Conservation (phyloP, 92 coral and sea anemone species). For the Anthopleura xanthogrammica region DNA sequence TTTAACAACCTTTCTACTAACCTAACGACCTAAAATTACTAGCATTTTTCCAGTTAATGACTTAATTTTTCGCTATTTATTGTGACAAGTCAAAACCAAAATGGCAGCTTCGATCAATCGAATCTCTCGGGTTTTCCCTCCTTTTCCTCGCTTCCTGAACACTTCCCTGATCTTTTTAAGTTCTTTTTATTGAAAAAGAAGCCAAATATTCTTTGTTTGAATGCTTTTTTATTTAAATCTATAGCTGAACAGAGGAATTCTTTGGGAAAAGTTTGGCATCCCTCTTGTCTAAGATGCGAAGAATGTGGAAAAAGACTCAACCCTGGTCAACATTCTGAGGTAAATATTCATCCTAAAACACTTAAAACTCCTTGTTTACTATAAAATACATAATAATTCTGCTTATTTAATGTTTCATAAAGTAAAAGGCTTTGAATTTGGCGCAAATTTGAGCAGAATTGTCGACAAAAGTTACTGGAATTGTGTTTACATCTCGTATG, state of each 20-base stretch:
- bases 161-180: background rate
- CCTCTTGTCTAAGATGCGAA: conserved; percentile 90
- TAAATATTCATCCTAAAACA: background rate
- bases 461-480: background rate
- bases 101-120: background rate
- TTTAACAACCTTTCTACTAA: background rate
- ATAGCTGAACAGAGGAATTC: conserved; percentile 95
- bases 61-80: conserved; percentile 6
- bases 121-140: background rate
- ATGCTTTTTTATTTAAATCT: background rate
- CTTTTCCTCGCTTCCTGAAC: background rate
- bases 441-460: background rate
- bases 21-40: background rate
- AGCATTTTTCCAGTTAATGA: background rate
- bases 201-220: background rate
- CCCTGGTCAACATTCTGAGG: conserved; percentile 99
- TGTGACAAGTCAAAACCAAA: background rate
- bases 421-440: background rate
- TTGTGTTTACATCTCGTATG: background rate
- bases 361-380: background rate
- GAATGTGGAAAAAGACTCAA: conserved; percentile 96
- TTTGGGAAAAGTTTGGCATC: conserved; percentile 97
- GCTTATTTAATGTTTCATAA: background rate
- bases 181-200: background rate
- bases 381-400: background rate